Conservation (phyloP, 2,113 vertebrate species). For the Chrysemys picta region DNA sequence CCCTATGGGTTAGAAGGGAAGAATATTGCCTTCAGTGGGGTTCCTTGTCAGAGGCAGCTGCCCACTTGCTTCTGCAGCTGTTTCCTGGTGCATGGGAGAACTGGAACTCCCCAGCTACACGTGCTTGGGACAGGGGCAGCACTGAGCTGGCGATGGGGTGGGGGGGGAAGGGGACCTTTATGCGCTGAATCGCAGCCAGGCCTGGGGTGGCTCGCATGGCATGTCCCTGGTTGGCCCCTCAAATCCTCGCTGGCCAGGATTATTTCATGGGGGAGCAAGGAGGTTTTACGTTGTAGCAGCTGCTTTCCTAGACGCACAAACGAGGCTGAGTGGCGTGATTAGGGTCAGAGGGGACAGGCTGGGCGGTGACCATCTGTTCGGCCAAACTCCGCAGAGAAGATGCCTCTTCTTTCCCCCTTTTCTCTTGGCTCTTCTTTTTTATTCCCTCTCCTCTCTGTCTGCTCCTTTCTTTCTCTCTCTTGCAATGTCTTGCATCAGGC, state of each 20-base stretch:
- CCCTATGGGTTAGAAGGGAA: fast-evolving
- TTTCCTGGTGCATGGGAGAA: background rate
- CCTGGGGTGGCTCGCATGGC: background rate
- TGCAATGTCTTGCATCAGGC: conserved; percentile 76
- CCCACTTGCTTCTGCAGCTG: fast-evolving
- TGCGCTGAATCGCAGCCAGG: background rate
- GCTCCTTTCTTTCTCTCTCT: conserved; percentile 53
- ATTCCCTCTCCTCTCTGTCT: conserved; percentile 1
- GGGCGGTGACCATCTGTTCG: conserved; percentile 3
- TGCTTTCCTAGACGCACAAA: background rate
- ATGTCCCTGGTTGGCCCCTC: background rate
- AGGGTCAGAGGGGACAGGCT: background rate
- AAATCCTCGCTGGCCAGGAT: background rate
- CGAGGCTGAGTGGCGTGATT: background rate
- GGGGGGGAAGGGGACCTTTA: background rate
- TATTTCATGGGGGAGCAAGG: background rate
- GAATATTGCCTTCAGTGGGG: background rate
- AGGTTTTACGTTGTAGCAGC: background rate
- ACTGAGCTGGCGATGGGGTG: too few species aligned
- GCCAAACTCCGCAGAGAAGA: background rate
- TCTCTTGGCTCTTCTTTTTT: conserved; percentile 20
- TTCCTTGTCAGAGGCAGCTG: fast-evolving
- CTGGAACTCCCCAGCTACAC: background rate
- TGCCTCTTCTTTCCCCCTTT: background rate
- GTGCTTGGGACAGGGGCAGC: background rate